A percentile compares a stretch with the other conserved stretches of the same genome.
phyloP scores from a whole-genome alignment of 2,797 vertebrate genomes.

The Notolabrus celidotus region DNA sequence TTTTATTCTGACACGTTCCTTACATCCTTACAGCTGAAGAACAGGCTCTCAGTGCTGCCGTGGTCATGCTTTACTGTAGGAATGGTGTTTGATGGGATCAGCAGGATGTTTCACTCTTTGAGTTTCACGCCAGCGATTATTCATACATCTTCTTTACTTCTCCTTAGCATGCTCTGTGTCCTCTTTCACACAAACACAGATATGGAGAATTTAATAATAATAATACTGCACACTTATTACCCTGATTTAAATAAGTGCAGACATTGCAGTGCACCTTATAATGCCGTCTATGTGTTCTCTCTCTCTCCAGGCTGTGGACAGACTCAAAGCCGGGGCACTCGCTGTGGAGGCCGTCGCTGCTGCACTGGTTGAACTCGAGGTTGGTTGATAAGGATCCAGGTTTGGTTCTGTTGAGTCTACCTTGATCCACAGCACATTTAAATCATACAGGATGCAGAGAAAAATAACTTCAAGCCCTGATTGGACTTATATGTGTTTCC shows the following conservation, averaged over 20 bases:
- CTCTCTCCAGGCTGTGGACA: constrained; percentile 92
- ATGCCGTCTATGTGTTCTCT: constrained; percentile 2
- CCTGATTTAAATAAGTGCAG: too few relatives aligned
- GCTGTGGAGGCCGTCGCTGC: constrained; percentile 97
- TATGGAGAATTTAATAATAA: too few relatives aligned
- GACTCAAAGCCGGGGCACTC: constrained; percentile 93
- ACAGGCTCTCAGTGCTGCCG: background rate
- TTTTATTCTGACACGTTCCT: constrained; percentile 2
- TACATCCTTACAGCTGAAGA: constrained; percentile 1
- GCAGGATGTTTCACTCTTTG: background rate
- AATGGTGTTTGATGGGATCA: constrained; percentile 3
- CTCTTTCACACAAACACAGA: background rate
- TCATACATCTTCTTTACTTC: background rate
- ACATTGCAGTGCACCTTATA: too few relatives aligned
- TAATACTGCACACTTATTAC: too few relatives aligned
- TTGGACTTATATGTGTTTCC: background rate
- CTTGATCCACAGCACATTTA: background rate
- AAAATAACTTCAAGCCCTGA: background rate
- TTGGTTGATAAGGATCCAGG: constrained; percentile 59
- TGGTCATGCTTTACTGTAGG: constrained; percentile 11
- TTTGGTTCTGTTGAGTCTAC: constrained; percentile 18
- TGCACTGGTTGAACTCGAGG: constrained; percentile 97
- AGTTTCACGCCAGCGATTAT: background rate
- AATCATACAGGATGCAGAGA: background rate
- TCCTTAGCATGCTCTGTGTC: background rate